Evolutionary conservation across 2,113 vertebrate species (phyloP), one percentile per base, ranked within the genome.

Genomic region (Hippocampus comes): DNA sequence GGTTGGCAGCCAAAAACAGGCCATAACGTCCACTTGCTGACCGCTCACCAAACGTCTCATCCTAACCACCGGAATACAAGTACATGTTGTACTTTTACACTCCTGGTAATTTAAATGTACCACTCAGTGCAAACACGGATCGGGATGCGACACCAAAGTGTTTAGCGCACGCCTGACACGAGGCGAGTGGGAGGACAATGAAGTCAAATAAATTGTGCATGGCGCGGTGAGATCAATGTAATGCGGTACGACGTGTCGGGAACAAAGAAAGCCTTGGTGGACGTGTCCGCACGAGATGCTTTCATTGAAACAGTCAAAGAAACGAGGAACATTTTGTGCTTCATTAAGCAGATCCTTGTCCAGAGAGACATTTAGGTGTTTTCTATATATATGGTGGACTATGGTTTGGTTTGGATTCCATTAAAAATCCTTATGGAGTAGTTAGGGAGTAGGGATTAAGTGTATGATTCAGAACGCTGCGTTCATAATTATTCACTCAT

Each of bases 161-260:
- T 61, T 34, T 34, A 61, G 80, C 79, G 83, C 78, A 82, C 76
- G 78, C 66, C 70, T 79, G 82, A 86, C 79, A 88, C 73, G 78
- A 72, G 78, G 77, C 53, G 74, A 84, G 87, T 87, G 80, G 87
- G 87, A 87, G 86, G 88, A 88, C 86, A 84, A 82, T 86, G 82
- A 87, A 89, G 84, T 88, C 86, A 88, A 88, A 90, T 89, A 80
- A 89, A 91, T 86, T 86, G 86, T 80, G 83, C 83, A 80, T 84
- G 90, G 85, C 87, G 87, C 78, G 82, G 85, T 30, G 77, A 87
- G 83, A 91, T 90, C 88, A 90, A 87, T 90, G 80, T 89, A 76
- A 85, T 87, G 67, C 72, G 78, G 68, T 83, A 78, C 77, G 81
- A 85, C 84, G 85, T 59, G 66, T 76, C 75, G 82, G 69, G 75